A percentile compares a stretch with the other conserved stretches of the same genome.
Evolutionary conservation across 1,140 invertebrate species (phyloP).

Genomic region (Alviniconcha marisindica): DNA sequence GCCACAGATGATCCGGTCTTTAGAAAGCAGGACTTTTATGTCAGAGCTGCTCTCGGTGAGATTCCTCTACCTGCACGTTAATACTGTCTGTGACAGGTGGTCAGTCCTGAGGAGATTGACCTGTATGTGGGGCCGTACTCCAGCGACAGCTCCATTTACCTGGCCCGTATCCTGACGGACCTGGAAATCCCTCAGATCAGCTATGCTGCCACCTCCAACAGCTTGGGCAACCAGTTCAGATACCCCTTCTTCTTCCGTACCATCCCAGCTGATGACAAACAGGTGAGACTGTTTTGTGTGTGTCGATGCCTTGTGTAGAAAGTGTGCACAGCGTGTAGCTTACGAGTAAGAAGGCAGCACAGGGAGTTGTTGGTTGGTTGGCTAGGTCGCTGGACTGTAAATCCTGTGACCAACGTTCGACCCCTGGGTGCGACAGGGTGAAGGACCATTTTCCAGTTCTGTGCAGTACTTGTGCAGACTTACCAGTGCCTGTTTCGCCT

Average conservation of each 20-base stretch:
- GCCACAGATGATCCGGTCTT: too few species aligned
- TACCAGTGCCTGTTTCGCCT: too few species aligned
- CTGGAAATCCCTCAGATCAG: constrained; percentile 88
- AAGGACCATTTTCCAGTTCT: too few species aligned
- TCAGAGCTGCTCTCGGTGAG: too few species aligned
- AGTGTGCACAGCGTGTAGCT: too few species aligned
- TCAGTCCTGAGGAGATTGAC: constrained; percentile 63
- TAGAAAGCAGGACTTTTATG: too few species aligned
- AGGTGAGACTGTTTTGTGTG: constrained; percentile 77
- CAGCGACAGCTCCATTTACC: constrained; percentile 67
- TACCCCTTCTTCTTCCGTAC: constrained; percentile 88
- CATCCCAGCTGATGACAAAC: constrained; percentile 88
- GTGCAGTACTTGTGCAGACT: too few species aligned
- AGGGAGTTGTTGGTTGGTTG: too few species aligned
- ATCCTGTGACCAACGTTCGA: too few species aligned
- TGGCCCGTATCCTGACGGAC: constrained; percentile 72
- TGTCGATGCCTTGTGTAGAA: background rate
- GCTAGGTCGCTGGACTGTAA: too few species aligned
- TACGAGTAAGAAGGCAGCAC: too few species aligned
- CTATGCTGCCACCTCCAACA: constrained; percentile 86
- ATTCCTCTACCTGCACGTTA: background rate
- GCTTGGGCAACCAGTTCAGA: constrained; percentile 84
- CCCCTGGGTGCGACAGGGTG: too few species aligned
- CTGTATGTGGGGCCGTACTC: constrained; percentile 66
- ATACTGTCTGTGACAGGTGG: constrained; percentile 15